Percentiles rank a stretch among this genome's conserved stretches.
phyloP scores from a whole-genome alignment of 64 coral and sea anemone species.

The Stylophora pistillata region DNA sequence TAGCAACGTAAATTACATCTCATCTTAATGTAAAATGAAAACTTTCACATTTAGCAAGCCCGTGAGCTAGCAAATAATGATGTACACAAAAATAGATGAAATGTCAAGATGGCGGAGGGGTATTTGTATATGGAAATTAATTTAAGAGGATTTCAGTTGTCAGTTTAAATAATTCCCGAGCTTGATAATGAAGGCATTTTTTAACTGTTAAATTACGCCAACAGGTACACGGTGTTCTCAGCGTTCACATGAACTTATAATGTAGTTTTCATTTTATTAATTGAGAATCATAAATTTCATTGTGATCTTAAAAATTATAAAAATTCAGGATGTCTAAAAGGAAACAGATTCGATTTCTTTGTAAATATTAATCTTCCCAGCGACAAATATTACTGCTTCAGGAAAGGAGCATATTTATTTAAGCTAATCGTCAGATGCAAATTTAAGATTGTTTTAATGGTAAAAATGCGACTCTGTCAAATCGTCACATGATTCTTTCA shows the following conservation, averaged over 20 bases:
- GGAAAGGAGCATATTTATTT: background rate
- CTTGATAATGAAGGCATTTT: background rate
- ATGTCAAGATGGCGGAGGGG: background rate
- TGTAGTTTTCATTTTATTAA: no score
- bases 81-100: background rate
- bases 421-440: background rate
- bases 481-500: background rate
- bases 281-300: no score
- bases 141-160: background rate
- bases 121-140: slow-evolving; percentile 6
- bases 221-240: no score
- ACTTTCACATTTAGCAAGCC: background rate
- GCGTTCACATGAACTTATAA: no score
- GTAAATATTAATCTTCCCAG: slow-evolving; percentile 9
- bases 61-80: background rate
- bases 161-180: background rate
- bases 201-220: no score
- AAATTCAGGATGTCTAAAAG: background rate
- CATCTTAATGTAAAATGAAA: background rate
- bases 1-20: no score
- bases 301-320: background rate
- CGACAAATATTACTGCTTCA: background rate
- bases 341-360: background rate
- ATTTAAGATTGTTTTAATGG: no score
- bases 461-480: no score